phyloP scores from a whole-genome alignment of 2,113 vertebrate species.

The rat (Rattus norvegicus) region GRCr8 NC_086028.1:66402001-66402500 shows the following conservation, averaged over 20 bases:
- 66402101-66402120: background rate
- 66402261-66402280: background rate
- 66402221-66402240: background rate
- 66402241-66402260: background rate
- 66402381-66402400: background rate
- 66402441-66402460: background rate
- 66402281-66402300: background rate
- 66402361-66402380: fast-evolving
- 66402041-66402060: background rate
- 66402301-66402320: background rate
- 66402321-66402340: background rate
- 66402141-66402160: background rate
- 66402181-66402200: background rate
- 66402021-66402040: background rate
- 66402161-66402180: background rate
- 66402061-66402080: background rate
- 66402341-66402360: background rate
- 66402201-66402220: background rate
- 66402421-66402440: background rate
- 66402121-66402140: background rate
- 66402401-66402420: background rate
- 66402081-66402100: background rate
- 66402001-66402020: background rate
- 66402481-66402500: background rate
- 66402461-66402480: background rate